A percentile compares a stretch with the other conserved stretches of the same genome.
Conservation (phyloP, 2,888 invertebrate genomes). For the Theretra japonica region DNA sequence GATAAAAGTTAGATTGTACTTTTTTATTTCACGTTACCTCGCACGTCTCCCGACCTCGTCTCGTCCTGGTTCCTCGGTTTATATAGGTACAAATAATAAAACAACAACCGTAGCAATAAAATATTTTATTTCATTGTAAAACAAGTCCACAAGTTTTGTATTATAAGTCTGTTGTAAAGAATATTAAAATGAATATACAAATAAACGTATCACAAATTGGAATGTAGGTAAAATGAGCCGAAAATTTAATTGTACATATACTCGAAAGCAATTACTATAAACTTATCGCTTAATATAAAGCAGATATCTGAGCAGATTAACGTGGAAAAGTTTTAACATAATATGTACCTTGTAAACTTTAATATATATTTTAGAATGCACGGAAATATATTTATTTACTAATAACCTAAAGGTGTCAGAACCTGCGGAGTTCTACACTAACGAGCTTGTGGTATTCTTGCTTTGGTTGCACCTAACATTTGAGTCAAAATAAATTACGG, state of each 20-base stretch:
- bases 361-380: background rate
- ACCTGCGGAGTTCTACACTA: constrained; percentile 29
- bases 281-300: constrained; percentile 12
- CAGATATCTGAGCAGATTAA: constrained; percentile 8
- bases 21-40: constrained; percentile 41
- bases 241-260: constrained; percentile 1
- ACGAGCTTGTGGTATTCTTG: constrained; percentile 30
- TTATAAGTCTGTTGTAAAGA: constrained; percentile 49
- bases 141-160: constrained; percentile 68
- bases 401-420: constrained; percentile 2
- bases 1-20: constrained; percentile 68
- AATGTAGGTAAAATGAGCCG: constrained; percentile 33
- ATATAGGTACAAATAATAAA: constrained; percentile 37
- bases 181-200: constrained; percentile 38
- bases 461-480: constrained; percentile 31
- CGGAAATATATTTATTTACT: background rate
- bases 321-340: background rate
- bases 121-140: constrained; percentile 78
- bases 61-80: background rate
- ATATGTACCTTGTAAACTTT: background rate
- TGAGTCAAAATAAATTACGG: constrained; percentile 31
- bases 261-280: constrained; percentile 8
- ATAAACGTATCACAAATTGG: constrained; percentile 28
- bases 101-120: constrained; percentile 69
- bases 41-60: constrained; percentile 31